phyloP scores from a whole-genome alignment of 2,888 invertebrate genomes.

The Lasioglossum calceatum region DNA sequence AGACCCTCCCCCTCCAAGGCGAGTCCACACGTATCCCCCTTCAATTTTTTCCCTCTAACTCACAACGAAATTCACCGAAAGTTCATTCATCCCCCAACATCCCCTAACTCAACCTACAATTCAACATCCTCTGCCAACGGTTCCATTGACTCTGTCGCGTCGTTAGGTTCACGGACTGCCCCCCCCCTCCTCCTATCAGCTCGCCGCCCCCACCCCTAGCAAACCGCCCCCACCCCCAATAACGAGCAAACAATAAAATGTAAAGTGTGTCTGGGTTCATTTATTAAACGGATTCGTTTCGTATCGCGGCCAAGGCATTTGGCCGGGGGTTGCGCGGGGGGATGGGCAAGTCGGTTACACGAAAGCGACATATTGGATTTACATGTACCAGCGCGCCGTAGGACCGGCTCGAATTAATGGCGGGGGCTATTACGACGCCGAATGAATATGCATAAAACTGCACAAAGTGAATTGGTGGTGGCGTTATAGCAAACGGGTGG shows the following conservation, averaged over 20 bases:
- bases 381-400: constrained; percentile 66
- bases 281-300: constrained; percentile 50
- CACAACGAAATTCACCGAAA: not conserved
- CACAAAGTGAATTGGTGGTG: constrained; percentile 80
- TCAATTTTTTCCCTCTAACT: not conserved
- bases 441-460: constrained; percentile 82
- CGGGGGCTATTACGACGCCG: constrained; percentile 77
- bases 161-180: not conserved
- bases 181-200: not conserved
- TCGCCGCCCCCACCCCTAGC: not conserved
- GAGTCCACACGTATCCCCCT: not conserved
- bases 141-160: not conserved
- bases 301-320: constrained; percentile 24
- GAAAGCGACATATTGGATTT: constrained; percentile 73
- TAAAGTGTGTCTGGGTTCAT: constrained; percentile 48
- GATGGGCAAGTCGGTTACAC: constrained; percentile 70
- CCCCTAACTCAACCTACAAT: not conserved
- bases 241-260: constrained; percentile 51
- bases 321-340: not conserved
- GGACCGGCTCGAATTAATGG: constrained; percentile 78
- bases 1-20: not conserved
- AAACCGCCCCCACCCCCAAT: not conserved
- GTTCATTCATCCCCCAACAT: not conserved
- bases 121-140: not conserved
- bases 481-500: constrained; percentile 56